Percentiles rank a stretch among this genome's conserved stretches.
phyloP scores from a whole-genome alignment of 2,888 invertebrate genomes.

The Crossocerus cetratus region DNA sequence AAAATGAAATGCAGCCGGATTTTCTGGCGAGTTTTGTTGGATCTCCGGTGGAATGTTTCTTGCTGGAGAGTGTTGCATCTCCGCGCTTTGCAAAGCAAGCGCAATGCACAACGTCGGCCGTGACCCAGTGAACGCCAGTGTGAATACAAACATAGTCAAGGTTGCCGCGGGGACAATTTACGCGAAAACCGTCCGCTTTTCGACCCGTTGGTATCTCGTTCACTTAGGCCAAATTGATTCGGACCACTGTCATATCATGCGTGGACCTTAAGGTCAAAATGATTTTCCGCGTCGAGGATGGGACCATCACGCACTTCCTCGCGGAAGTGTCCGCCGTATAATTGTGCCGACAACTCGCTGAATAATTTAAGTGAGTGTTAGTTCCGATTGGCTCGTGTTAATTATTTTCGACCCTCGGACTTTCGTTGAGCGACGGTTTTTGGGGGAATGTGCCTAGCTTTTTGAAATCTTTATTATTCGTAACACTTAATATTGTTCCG shows the following conservation, averaged over 20 bases:
- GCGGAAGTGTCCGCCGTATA: background rate
- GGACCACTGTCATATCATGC: background rate
- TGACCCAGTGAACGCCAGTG: constrained; percentile 62
- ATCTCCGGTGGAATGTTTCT: too few species aligned
- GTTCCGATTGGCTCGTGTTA: too few species aligned
- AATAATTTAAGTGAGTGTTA: too few species aligned
- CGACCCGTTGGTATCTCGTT: constrained; percentile 1
- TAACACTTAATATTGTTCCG: too few species aligned
- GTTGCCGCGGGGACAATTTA: constrained; percentile 44
- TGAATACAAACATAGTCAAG: constrained; percentile 60
- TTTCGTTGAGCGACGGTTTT: too few species aligned
- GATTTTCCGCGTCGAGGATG: too few species aligned
- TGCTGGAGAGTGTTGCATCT: constrained; percentile 11
- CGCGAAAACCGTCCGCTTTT: constrained; percentile 45
- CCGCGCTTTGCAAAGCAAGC: constrained; percentile 34
- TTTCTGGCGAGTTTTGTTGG: too few species aligned
- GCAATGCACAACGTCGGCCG: constrained; percentile 55
- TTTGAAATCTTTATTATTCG: too few species aligned
- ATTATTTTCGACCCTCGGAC: too few species aligned
- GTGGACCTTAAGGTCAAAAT: too few species aligned
- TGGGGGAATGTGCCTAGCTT: too few species aligned
- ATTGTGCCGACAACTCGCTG: background rate
- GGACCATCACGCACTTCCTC: background rate
- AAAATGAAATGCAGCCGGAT: too few species aligned
- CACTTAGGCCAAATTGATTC: constrained; percentile 1